Percentiles rank a stretch among this genome's conserved stretches.
Conservation (phyloP, 1,140 invertebrate species). For the Pectinophora gossypiella region DNA sequence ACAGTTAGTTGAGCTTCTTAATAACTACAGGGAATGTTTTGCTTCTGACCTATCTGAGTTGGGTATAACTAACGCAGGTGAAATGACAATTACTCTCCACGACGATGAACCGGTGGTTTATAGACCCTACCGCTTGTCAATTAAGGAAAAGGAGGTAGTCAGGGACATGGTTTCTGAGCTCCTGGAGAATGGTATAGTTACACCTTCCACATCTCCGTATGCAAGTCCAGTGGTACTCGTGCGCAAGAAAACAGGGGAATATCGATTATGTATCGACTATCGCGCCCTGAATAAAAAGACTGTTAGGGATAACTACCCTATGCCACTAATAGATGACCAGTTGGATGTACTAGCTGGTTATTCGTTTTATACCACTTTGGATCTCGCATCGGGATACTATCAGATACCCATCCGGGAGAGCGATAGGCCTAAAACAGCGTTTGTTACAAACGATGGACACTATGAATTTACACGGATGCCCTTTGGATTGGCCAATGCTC, state of each 20-base stretch:
- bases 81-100: slow-evolving; percentile 21
- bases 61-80: slow-evolving; percentile 9
- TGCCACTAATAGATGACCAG: slow-evolving; percentile 13
- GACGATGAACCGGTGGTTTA: slow-evolving; percentile 22
- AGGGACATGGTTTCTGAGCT: slow-evolving; percentile 36
- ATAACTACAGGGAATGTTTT: slow-evolving; percentile 23
- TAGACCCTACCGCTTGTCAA: slow-evolving; percentile 20
- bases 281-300: slow-evolving; percentile 11
- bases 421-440: slow-evolving; percentile 23
- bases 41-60: slow-evolving; percentile 19
- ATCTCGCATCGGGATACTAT: slow-evolving; percentile 39
- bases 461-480: slow-evolving; percentile 33
- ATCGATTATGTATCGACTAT: slow-evolving; percentile 16
- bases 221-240: slow-evolving; percentile 13
- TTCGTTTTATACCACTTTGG: slow-evolving; percentile 45
- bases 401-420: slow-evolving; percentile 22
- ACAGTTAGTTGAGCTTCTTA: background rate
- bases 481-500: slow-evolving; percentile 50
- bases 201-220: slow-evolving; percentile 29
- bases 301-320: slow-evolving; percentile 8
- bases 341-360: slow-evolving; percentile 7
- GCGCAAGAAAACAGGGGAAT: slow-evolving; percentile 19
- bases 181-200: slow-evolving; percentile 36
- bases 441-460: slow-evolving; percentile 21
- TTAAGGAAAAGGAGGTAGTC: slow-evolving; percentile 22